Evolutionary conservation across 2,888 invertebrate species (phyloP).

Genomic region (Drosophila phalerata): DNA sequence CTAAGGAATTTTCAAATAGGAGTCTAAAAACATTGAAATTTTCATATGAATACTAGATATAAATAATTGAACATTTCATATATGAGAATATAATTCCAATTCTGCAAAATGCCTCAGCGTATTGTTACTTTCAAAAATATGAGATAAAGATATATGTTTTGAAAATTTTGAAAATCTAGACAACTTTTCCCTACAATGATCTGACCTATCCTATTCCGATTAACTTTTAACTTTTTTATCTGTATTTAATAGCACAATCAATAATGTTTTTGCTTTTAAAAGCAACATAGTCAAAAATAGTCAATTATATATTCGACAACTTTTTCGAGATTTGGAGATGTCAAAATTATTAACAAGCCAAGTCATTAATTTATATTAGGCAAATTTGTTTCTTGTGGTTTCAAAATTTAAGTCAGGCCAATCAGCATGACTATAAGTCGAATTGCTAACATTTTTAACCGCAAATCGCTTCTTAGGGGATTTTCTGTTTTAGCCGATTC

Average conservation of each 20-base stretch:
- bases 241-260: neutral
- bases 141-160: neutral
- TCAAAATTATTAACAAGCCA: constrained; percentile 20
- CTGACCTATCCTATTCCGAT: neutral
- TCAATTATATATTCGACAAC: constrained; percentile 11
- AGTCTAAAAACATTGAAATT: neutral
- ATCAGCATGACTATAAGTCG: constrained; percentile 29
- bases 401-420: constrained; percentile 4
- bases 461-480: constrained; percentile 5
- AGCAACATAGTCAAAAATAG: neutral
- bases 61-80: neutral
- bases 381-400: constrained; percentile 25
- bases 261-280: neutral
- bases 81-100: neutral
- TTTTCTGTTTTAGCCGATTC: constrained; percentile 4
- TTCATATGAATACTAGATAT: constrained; percentile 12
- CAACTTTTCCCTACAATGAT: neutral
- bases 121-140: neutral
- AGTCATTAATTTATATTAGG: neutral
- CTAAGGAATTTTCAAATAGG: neutral
- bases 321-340: neutral
- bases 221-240: too few species aligned
- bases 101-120: neutral
- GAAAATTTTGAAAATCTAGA: neutral
- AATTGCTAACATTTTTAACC: neutral